Evolutionary conservation across 2,797 vertebrate species (phyloP).

Genomic region (Euthynnus affinis): DNA sequence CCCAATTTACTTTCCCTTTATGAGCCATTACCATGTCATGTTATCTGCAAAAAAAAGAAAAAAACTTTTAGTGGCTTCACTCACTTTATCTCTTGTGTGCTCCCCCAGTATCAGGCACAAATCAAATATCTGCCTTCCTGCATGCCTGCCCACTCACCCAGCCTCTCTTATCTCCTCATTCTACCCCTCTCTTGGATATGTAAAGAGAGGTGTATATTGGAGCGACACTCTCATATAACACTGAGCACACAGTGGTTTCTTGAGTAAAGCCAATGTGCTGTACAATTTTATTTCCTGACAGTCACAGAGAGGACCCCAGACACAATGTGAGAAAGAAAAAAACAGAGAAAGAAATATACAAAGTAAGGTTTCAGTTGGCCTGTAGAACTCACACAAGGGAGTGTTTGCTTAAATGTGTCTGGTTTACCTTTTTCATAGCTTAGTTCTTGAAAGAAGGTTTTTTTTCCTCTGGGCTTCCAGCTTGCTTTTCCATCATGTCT

Average conservation of each 20-base stretch:
- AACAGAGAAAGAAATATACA: slow-evolving; percentile 27
- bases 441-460: slow-evolving; percentile 7
- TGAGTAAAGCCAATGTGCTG: slow-evolving; percentile 39
- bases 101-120: slow-evolving; percentile 49
- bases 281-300: slow-evolving; percentile 47
- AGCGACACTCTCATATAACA: neutral
- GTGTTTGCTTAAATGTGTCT: slow-evolving; percentile 51
- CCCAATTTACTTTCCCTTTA: slow-evolving; percentile 74
- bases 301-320: slow-evolving; percentile 47
- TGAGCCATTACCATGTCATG: slow-evolving; percentile 68
- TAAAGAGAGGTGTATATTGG: slow-evolving; percentile 25
- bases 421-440: slow-evolving; percentile 34
- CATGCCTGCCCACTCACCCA: slow-evolving; percentile 40
- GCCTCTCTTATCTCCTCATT: slow-evolving; percentile 43
- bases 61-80: slow-evolving; percentile 56
- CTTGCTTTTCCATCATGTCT: slow-evolving; percentile 43
- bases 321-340: slow-evolving; percentile 15
- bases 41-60: slow-evolving; percentile 46
- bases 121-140: slow-evolving; percentile 72
- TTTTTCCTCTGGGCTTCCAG: neutral
- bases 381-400: slow-evolving; percentile 33
- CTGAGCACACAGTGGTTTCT: slow-evolving; percentile 25
- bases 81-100: slow-evolving; percentile 64
- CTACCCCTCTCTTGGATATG: slow-evolving; percentile 33
- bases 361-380: slow-evolving; percentile 24